Conservation (phyloP, 53 echinoderm and acorn worm genomes). For the Holothuria leucospilota region DNA sequence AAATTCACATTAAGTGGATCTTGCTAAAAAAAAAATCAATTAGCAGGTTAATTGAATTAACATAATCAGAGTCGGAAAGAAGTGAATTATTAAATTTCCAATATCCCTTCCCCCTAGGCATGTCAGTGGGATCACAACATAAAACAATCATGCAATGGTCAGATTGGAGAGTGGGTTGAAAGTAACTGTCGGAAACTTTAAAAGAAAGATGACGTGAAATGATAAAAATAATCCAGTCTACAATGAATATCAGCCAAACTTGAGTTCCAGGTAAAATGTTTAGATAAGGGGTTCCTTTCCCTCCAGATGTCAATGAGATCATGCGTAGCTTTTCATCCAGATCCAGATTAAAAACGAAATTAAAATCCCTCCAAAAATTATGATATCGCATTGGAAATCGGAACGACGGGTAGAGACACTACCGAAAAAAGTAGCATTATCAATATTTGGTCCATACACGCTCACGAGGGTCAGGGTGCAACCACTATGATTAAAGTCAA, state of each 20-base stretch:
- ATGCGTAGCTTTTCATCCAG: conserved; percentile 13
- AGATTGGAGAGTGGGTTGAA: conserved; percentile 45
- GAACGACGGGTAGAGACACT: background rate
- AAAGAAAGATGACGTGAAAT: conserved; percentile 45
- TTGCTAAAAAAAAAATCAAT: background rate
- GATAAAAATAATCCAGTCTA: conserved; percentile 56
- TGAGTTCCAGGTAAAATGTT: conserved; percentile 38
- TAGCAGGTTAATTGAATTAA: background rate
- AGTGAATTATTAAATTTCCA: no score
- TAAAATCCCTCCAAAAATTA: conserved; percentile 53
- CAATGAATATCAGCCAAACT: conserved; percentile 48
- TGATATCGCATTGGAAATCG: conserved; percentile 18
- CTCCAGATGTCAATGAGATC: conserved; percentile 58
- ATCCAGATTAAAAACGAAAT: conserved; percentile 26
- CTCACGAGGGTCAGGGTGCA: conserved; percentile 22
- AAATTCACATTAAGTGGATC: background rate
- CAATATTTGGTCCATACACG: conserved; percentile 50
- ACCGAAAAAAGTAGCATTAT: conserved; percentile 25
- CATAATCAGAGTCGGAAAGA: background rate
- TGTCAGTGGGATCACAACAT: background rate
- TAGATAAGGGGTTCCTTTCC: conserved; percentile 34
- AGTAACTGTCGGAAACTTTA: no score
- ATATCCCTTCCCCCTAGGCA: no score
- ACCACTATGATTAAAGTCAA: conserved; percentile 17
- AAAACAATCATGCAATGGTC: no score